Conservation (phyloP, 2,888 invertebrate genomes). For the Orthosia cruda region DNA sequence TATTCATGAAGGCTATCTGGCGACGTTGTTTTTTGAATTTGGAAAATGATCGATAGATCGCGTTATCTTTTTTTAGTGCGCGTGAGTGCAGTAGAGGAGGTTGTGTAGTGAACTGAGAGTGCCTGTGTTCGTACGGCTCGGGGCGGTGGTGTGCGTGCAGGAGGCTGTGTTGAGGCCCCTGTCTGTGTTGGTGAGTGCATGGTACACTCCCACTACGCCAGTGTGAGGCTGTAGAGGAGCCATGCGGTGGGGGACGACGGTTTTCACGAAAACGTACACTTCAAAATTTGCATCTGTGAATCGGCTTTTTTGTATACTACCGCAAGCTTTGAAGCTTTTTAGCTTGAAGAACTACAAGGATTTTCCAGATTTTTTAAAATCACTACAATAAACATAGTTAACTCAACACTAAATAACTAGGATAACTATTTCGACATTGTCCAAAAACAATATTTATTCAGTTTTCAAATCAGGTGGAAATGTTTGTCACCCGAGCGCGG, state of each 20-base stretch:
- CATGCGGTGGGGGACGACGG: slow-evolving; percentile 66
- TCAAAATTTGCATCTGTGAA: neutral
- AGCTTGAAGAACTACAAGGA: neutral
- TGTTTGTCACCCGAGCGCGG: slow-evolving; percentile 86
- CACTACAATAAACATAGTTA: neutral
- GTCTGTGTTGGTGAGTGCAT: slow-evolving; percentile 88
- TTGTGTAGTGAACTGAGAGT: slow-evolving; percentile 91
- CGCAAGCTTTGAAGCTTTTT: neutral
- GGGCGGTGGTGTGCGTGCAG: slow-evolving; percentile 84
- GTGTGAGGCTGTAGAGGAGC: slow-evolving; percentile 81
- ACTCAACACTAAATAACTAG: slow-evolving; percentile 1
- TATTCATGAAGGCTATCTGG: slow-evolving; percentile 83
- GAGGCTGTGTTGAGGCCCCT: slow-evolving; percentile 84
- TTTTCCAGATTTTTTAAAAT: neutral
- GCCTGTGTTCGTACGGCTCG: slow-evolving; percentile 88
- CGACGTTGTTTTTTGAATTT: slow-evolving; percentile 86
- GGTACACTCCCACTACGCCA: slow-evolving; percentile 87
- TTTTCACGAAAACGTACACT: slow-evolving; percentile 43
- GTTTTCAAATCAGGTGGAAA: slow-evolving; percentile 64
- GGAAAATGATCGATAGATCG: slow-evolving; percentile 91
- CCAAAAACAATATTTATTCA: slow-evolving; percentile 56
- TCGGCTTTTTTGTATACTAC: neutral
- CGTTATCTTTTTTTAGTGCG: slow-evolving; percentile 91
- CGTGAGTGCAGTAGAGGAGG: slow-evolving; percentile 92
- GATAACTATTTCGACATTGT: slow-evolving; percentile 20